Base-by-base conservation (phyloP, 2,797 vertebrate genomes). In the Chromis chromis region DNA sequence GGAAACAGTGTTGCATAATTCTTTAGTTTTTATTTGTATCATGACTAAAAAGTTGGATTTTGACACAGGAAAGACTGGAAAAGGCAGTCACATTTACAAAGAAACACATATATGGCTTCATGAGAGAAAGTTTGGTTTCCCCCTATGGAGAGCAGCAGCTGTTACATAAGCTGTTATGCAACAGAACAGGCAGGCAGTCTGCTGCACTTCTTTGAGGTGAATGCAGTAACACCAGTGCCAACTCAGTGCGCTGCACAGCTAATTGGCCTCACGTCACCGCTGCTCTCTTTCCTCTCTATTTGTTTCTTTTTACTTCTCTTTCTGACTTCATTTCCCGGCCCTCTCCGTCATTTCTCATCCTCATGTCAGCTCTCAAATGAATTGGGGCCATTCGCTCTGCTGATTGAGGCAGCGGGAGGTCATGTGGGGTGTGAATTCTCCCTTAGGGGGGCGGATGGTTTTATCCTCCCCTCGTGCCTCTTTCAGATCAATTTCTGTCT, bases 131-230 rank as follows among this genome's bases (percentile, higher is more conserved):
- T 88, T 85, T 63, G 61, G 40, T 27, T 8, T 78, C 54, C 22
- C 74, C 78, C 73, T 24, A 56, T 81, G 76, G 81, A 84, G 72
- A 72, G 55, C 74, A 70, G 70, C 72, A 22, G 59, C 55, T 27
- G 76, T 93, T 91, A 84, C 81, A 77, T 88, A 92, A 93, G 78
- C 56, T 58, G 66, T 92, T 91, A 88, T 72, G 84, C 50, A 93
- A 92, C 80, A 40, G 39, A 71, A 70, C 72, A 27, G 50, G 16
- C 50, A 17, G 33, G 39, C 79, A 80, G 72, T 65, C 78, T 86
- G 82, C 73, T 76, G 72, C n/a, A 25, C 81, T 78, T 79, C 65
- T 91, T 84, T 72, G 79, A 87, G 88, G 79, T 76, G 76, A 84
- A 83, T 19, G 6, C 85, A 61, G 64, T 2, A 70, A 63, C 70